Base-by-base conservation (phyloP, 2,113 vertebrate genomes). In the Protomyctophum bolini region DNA sequence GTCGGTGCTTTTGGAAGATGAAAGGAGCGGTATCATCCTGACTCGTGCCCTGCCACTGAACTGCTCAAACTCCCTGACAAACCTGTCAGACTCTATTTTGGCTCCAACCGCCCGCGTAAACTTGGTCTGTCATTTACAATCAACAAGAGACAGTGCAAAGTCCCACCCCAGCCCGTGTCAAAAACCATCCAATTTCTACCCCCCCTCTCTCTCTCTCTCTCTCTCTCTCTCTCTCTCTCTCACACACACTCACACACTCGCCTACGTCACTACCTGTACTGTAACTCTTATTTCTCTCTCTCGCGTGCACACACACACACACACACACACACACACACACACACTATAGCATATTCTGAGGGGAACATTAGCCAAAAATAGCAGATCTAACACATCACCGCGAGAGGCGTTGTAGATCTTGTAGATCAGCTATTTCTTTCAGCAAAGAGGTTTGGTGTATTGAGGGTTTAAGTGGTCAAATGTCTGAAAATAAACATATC, bases 31-130 rank as follows among this genome's bases (percentile, higher is more conserved):
- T 86, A 86, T 94, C 91, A 68, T 87, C 86, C 76, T 63, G 78
- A 91, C 91, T 93, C 85, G 82, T 86, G 89, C 91, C 88, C 92
- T 83, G 89, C 89, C 88, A 88, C 83, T 75, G 91, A 92, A 89
- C 91, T 79, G 88, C 86, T 92, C 90, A 89, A 88, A 91, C 92
- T 93, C 91, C 83, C 92, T 93, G 92, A 93, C 92, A 93, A 90
- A 89, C 79, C 92, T 95, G 90, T 94, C 93, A 93, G 87, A 65
- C 92, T 88, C 84, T 88, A 94, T 92, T 92, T 89, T 86, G 83
- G 85, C 85, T 70, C 87, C 81, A 91, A 83, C 86, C 86, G 83
- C 59, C 50, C 83, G 66, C 75, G 89, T 91, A 88, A 94, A 94
- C 92, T 88, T 91, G 46, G 46, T 60, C 91, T 93, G 92, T 91